Evolutionary conservation across 2,113 vertebrate genomes (phyloP).

Genomic region (Raja brachyura): DNA sequence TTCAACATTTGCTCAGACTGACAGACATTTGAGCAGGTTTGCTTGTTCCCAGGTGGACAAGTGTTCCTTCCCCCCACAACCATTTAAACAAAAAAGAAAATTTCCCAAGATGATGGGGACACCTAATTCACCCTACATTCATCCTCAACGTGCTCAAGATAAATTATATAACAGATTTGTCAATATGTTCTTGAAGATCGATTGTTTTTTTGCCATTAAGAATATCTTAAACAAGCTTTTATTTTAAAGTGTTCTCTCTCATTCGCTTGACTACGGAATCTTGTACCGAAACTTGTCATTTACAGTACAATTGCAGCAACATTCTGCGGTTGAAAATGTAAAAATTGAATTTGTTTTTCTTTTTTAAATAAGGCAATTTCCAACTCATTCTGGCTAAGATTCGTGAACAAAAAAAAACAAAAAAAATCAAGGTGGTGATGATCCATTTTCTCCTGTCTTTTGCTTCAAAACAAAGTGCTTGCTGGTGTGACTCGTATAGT

Average conservation of each 20-base stretch:
- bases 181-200: conserved; percentile 20
- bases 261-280: not conserved
- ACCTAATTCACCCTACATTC: not conserved
- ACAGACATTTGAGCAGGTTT: conserved; percentile 13
- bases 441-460: conserved; percentile 26
- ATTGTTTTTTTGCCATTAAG: conserved; percentile 14
- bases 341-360: conserved; percentile 8
- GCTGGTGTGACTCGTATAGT: conserved; percentile 15
- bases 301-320: conserved; percentile 18
- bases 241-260: not conserved
- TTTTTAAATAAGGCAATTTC: conserved; percentile 32
- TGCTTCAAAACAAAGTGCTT: conserved; percentile 25
- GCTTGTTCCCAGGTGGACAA: not conserved
- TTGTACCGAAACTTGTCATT: conserved; percentile 11
- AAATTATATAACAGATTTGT: conserved; percentile 19
- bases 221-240: conserved; percentile 21
- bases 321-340: conserved; percentile 23
- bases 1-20: conserved; percentile 17
- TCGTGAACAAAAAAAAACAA: not conserved
- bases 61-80: conserved; percentile 1
- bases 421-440: conserved; percentile 6
- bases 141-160: conserved; percentile 2
- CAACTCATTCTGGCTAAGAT: conserved; percentile 32
- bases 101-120: not conserved
- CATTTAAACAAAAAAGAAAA: conserved; percentile 3